Base-by-base conservation (phyloP, 2,888 invertebrate genomes). In the Ophion obscuratus region DNA sequence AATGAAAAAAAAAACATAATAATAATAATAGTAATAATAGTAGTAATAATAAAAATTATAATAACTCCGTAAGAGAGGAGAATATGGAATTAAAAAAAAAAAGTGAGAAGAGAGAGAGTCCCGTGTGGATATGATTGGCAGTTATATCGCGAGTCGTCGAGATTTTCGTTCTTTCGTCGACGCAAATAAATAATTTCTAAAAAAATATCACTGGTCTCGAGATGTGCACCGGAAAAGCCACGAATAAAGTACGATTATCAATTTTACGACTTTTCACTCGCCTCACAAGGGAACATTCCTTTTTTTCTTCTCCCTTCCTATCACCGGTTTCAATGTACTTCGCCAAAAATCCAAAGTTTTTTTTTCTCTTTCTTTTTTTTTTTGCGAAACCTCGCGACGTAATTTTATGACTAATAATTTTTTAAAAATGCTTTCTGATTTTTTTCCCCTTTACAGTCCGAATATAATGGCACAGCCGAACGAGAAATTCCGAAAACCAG, bases 161-260 rank as follows among this genome's bases (percentile, higher is more conserved):
- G 90, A 92, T 92, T 91, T 90, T 90, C 89, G 89, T 90, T 85
- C 74, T 91, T 92, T 89, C 86, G 90, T 92, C 91, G 88, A 90
- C 90, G 88, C 92, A 91, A 93, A 93, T 93, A 93, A 93, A 92
- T 93, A 92, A 91, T 92, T 91, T 91, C 91, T 93, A 93, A 92
- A 91, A 93, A 91, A 92, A 93, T 93, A 93, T 93, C 93, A 94
- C 93, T 92, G 93, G 92, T 92, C 89, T 92, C 91, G 91, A 92
- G 90, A 91, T 89, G 89, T 89, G 82, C 81, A 89, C 85, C 86
- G 85, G 88, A 83, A 74, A 88, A 88, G 86, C 81, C 75, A 87
- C 81, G 85, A 89, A 85, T 47, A 47, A 88, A 88, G 90, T 90
- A 87, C 88, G 87, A 75, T 47, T 57, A 80, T 77, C 31, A 31